phyloP scores from a whole-genome alignment of 2,888 invertebrate genomes.

The Barypeithes pellucidus region DNA sequence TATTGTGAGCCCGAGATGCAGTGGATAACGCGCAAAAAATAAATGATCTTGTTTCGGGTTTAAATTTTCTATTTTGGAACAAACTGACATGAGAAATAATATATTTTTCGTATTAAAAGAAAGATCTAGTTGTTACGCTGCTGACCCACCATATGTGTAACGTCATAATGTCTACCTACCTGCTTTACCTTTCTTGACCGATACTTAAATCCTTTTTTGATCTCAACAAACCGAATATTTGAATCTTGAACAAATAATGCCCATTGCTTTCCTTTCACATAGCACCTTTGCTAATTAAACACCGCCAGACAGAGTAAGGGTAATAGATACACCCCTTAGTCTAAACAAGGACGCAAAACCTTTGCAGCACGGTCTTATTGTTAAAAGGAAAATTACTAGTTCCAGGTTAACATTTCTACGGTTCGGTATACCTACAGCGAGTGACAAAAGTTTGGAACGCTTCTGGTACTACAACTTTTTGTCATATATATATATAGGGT shows the following conservation, averaged over 20 bases:
- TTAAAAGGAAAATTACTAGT: too few species aligned
- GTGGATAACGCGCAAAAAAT: too few species aligned
- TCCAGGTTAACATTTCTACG: too few species aligned
- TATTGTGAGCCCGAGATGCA: too few species aligned
- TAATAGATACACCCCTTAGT: background rate
- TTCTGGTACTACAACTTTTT: too few species aligned
- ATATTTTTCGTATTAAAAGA: background rate
- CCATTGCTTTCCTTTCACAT: conserved; percentile 32
- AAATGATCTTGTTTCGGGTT: too few species aligned
- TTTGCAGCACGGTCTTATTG: background rate
- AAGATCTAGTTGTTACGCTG: conserved; percentile 5
- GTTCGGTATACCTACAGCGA: too few species aligned
- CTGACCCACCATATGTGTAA: conserved; percentile 39
- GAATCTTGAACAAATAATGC: conserved; percentile 25
- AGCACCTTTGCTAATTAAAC: background rate
- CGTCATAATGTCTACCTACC: conserved; percentile 51
- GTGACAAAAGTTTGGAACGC: too few species aligned
- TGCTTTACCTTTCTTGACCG: conserved; percentile 49
- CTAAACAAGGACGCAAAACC: background rate
- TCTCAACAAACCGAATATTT: conserved; percentile 48
- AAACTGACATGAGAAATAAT: too few species aligned
- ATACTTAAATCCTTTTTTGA: conserved; percentile 48
- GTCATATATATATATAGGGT: too few species aligned
- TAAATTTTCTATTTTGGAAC: too few species aligned
- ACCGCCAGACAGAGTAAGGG: background rate